These are phyloP conservation scores for Drosophila ficusphila DNA, from an alignment of 1,140 invertebrate species.

Conservation along the genomic window DNA sequence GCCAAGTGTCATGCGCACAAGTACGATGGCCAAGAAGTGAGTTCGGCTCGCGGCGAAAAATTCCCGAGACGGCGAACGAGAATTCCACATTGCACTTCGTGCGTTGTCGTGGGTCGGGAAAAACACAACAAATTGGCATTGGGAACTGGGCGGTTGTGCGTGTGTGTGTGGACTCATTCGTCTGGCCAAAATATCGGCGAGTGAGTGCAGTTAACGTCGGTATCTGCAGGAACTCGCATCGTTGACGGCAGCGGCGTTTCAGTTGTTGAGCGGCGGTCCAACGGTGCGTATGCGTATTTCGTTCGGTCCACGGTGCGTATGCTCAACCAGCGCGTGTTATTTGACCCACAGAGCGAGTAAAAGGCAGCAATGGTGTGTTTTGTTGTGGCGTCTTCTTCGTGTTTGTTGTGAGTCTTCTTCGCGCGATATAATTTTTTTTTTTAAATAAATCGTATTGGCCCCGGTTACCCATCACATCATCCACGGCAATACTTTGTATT, in stretches of 20 bases:
- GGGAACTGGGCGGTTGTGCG: background rate
- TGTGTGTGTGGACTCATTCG: slow-evolving; percentile 40
- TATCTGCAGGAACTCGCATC: slow-evolving; percentile 67
- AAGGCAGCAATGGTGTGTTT: background rate
- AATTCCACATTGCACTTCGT: slow-evolving; percentile 34
- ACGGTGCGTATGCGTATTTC: slow-evolving; percentile 31
- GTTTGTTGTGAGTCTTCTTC: slow-evolving; percentile 56
- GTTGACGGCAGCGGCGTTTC: slow-evolving; percentile 15
- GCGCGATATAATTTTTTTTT: background rate
- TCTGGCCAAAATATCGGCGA: slow-evolving; percentile 53
- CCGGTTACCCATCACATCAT: too few species aligned
- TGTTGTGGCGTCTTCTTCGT: slow-evolving; percentile 31
- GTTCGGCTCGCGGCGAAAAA: background rate
- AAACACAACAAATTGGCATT: slow-evolving; percentile 3
- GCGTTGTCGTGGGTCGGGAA: slow-evolving; percentile 36
- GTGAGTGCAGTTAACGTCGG: slow-evolving; percentile 76
- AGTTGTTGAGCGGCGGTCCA: slow-evolving; percentile 25
- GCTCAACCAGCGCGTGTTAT: slow-evolving; percentile 11
- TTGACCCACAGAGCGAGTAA: slow-evolving; percentile 64
- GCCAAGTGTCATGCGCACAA: slow-evolving; percentile 44
- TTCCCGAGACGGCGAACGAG: too few species aligned
- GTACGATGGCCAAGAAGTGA: background rate
- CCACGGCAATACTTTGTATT: background rate
- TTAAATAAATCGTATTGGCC: background rate
- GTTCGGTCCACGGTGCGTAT: slow-evolving; percentile 23